A percentile compares a stretch with the other conserved stretches of the same genome.
phyloP scores from a whole-genome alignment of 2,113 vertebrate species.

The Dendropsophus ebraccatus region DNA sequence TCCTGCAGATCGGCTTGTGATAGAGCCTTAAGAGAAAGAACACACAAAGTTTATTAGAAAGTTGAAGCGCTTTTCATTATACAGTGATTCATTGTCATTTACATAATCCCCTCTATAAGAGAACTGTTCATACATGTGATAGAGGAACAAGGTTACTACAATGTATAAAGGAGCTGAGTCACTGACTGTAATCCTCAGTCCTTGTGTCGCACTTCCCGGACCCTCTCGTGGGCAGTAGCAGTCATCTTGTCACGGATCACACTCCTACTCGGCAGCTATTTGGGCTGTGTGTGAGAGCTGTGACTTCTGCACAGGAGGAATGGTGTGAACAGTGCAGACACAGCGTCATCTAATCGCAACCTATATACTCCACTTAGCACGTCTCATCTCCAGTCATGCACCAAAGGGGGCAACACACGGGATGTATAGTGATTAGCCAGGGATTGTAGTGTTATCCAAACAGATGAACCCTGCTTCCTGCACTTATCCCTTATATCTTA shows the following conservation, averaged over 20 bases:
- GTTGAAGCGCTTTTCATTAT: no score
- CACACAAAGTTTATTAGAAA: no score
- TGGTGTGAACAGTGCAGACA: neutral
- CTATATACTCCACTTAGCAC: neutral
- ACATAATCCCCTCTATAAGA: neutral
- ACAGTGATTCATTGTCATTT: no score
- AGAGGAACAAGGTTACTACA: neutral
- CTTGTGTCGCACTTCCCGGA: neutral
- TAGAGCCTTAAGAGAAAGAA: no score
- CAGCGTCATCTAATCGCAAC: neutral
- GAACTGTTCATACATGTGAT: neutral
- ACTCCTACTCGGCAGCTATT: constrained; percentile 26
- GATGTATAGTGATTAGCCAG: no score
- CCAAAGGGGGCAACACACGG: no score
- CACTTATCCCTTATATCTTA: no score
- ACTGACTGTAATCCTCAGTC: neutral
- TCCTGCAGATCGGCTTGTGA: no score
- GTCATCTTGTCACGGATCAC: constrained; percentile 13
- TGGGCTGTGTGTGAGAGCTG: constrained; percentile 15
- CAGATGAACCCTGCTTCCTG: no score
- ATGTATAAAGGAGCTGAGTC: neutral
- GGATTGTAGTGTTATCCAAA: no score
- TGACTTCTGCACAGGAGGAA: neutral
- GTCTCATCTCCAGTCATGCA: neutral
- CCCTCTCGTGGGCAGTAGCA: neutral